Conservation (phyloP, 2,113 vertebrate genomes). For the pig (Sus scrofa) region DNA sequence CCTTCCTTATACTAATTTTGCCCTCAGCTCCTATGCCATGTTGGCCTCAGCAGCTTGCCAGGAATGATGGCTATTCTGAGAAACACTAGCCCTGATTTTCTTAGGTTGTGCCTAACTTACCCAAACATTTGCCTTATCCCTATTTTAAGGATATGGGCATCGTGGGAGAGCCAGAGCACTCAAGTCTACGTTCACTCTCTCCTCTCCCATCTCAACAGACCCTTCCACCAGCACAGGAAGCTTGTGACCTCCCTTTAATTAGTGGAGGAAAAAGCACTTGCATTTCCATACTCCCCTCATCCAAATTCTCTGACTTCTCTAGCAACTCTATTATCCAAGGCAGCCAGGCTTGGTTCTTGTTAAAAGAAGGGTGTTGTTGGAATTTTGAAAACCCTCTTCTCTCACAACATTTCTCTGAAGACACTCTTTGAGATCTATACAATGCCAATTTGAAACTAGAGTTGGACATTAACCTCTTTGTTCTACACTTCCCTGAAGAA, state of each 20-base stretch:
- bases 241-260: slow-evolving; percentile 1
- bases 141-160: not conserved
- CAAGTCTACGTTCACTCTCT: not conserved
- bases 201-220: not conserved
- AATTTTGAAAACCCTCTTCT: slow-evolving; percentile 39
- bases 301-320: not conserved
- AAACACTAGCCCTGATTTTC: not conserved
- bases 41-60: not conserved
- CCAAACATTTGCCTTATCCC: not conserved
- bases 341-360: slow-evolving; percentile 23
- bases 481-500: not conserved
- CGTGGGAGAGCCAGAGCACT: not conserved
- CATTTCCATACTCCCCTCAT: not conserved
- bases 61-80: not conserved
- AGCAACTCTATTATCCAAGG: slow-evolving; percentile 55
- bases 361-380: not conserved
- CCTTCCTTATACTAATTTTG: not conserved
- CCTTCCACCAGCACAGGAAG: not conserved
- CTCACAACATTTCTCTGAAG: not conserved
- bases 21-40: not conserved
- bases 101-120: not conserved
- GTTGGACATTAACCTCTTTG: slow-evolving; percentile 6
- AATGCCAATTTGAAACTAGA: slow-evolving; percentile 23
- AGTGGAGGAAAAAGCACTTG: not conserved
- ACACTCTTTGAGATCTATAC: not conserved